Evolutionary conservation across 2,113 vertebrate genomes (phyloP), one percentile per base, ranked within the genome.

Genomic region (Gobio gobio): DNA sequence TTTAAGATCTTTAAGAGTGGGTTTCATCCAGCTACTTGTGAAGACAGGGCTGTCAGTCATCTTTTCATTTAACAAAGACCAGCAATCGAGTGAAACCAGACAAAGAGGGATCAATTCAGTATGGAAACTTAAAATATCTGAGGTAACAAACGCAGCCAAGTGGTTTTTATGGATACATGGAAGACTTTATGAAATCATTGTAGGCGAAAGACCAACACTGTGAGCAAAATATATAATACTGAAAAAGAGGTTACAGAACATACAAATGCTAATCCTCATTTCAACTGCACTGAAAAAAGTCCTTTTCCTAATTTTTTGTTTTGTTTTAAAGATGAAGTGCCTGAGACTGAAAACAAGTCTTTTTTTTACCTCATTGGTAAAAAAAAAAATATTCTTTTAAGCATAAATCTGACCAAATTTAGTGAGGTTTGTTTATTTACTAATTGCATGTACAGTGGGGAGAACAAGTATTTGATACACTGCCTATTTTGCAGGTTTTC

Each of bases 131-230:
- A 43, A 63, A 68, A 63, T 70, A 78, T 51, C 59, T 66, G 64
- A 51, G 74, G 73, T 51, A 10, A 47, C 78, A 63, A 79, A 43
- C 2, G 1, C 3, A 80, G 78, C 78, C 78, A 80, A 80, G 58
- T 47, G 78, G n/a, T 47, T 80, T 79, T 80, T 45, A 79, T 61
- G 58, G 78, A 47, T 47, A 45, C 43, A 36, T 59, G 22, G 26
- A 84, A 78, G 20, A 63, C 40, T 78, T 78, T 61, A 79, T 63
- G 58, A 63, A 79, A 63, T 63, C 59, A 79, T 79, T 79, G 36
- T 79, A 63, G 22, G 59, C 45, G 78, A 64, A 45, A 80, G 40
- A 64, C 78, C 77, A 79, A 43, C 2, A 13, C 10, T 78, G 16
- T 61, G 36, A 78, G 56, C 20, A 1, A 47, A 76, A 76, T 76